Evolutionary conservation across 2,797 vertebrate species (phyloP), one percentile per base, ranked within the genome.

Genomic region (Manis pentadactyla): DNA sequence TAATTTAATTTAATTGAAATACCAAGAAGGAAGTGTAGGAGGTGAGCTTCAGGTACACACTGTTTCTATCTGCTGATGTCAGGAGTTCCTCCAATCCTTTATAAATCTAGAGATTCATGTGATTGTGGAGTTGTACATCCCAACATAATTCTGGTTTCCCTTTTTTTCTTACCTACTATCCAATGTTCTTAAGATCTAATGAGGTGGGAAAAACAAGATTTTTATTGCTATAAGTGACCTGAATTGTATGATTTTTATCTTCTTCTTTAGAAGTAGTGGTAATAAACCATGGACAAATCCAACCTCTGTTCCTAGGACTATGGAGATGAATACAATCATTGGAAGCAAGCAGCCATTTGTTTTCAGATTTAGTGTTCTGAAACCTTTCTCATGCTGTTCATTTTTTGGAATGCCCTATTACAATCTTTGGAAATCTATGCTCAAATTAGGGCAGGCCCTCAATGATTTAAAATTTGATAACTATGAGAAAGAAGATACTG

Each of bases 391-490:
- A 19, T 7, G 12, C 5, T 21, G 27, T 21, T 82, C 59, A 14
- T 71, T 87, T 31, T 63, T 39, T 73, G 51, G 49, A 92, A 71
- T 49, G 37, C 37, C 55, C 7, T 79, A 19, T 39, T 23, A 42
- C 15, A 49, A 29, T 68, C 46, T 88, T 78, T 78, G 63, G 23
- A 59, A 69, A 37, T 49, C 18, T 21, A 69, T 88, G 15, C 4
- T 92, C 34, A 53, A 79, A 15, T 74, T 4, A 77, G 18, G 3
- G 53, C 18, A 95, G 18, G 6, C 10, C 19, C 3, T 53, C 25
- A 95, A 69, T 63, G n/a, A 75, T 75, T 75, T 46, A 49, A 91
- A 79, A 34, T 59, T 87, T 78, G 23, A n/a, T 75, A 88, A 46
- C 73, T 74, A 85, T 51, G 64, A 88, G 82, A 27, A 86, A 34